phyloP scores from a whole-genome alignment of 1,140 invertebrate species.

The Globodera ellingtonae region DNA sequence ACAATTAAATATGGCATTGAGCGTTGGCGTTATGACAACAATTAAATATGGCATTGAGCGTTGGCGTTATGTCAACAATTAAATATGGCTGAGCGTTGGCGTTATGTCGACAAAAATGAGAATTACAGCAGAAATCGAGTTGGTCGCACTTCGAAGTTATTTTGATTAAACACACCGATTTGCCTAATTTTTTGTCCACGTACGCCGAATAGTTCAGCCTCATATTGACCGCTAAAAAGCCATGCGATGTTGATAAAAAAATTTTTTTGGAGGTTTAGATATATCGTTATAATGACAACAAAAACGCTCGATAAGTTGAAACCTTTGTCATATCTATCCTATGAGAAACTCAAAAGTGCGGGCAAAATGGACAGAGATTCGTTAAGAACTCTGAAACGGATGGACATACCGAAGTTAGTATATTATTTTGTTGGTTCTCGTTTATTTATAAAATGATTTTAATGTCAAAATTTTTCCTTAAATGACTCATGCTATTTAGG shows the following conservation, averaged over 20 bases:
- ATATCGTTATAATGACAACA: background rate
- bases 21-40: too few relatives aligned
- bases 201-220: too few relatives aligned
- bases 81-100: too few relatives aligned
- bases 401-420: slow-evolving; percentile 1
- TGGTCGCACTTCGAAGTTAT: too few relatives aligned
- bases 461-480: background rate
- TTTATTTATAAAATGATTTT: background rate
- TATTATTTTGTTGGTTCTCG: background rate
- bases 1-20: too few relatives aligned
- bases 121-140: too few relatives aligned
- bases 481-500: background rate
- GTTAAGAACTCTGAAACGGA: background rate
- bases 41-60: too few relatives aligned
- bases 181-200: too few relatives aligned
- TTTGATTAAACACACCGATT: too few relatives aligned
- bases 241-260: background rate
- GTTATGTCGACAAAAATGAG: too few relatives aligned
- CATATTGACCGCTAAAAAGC: too few relatives aligned
- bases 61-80: too few relatives aligned
- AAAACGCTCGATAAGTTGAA: background rate
- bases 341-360: slow-evolving; percentile 2
- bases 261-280: background rate
- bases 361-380: background rate
- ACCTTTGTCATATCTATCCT: slow-evolving; percentile 12